Evolutionary conservation across 2,888 invertebrate species (phyloP).

Genomic region (Ditula angustiorana): DNA sequence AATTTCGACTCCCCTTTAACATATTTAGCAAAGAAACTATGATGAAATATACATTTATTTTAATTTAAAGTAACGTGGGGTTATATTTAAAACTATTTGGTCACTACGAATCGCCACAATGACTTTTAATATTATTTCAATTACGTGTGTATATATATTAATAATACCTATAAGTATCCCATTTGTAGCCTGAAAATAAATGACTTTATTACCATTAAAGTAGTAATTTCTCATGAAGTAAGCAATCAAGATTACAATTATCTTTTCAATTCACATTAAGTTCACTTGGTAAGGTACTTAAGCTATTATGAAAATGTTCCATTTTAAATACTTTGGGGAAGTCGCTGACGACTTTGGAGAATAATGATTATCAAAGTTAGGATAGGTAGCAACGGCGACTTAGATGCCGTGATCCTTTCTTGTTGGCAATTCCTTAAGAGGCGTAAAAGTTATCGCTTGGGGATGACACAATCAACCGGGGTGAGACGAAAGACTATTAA

Average conservation of each 20-base stretch:
- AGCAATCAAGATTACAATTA: constrained; percentile 32
- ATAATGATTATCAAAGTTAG: constrained; percentile 30
- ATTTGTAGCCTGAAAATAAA: too few species aligned
- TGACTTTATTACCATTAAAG: too few species aligned
- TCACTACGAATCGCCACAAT: too few species aligned
- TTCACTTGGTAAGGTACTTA: constrained; percentile 18
- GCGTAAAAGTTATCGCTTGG: not conserved
- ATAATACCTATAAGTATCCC: too few species aligned
- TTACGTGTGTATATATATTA: too few species aligned
- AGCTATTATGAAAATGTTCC: constrained; percentile 25
- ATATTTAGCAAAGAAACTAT: too few species aligned
- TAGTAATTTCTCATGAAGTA: constrained; percentile 11
- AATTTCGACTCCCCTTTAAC: too few species aligned
- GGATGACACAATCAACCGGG: not conserved
- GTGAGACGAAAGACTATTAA: not conserved
- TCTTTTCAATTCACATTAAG: constrained; percentile 25
- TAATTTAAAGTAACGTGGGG: too few species aligned
- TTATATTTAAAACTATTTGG: too few species aligned
- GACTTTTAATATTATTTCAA: too few species aligned
- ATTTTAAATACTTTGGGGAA: constrained; percentile 22
- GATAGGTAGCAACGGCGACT: not conserved
- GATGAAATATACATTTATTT: too few species aligned
- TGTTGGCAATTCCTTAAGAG: constrained; percentile 4
- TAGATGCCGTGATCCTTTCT: constrained; percentile 16
- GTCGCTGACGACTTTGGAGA: constrained; percentile 5